Evolutionary conservation across 2,113 vertebrate genomes (phyloP).

Genomic region (Oostethus manadensis): DNA sequence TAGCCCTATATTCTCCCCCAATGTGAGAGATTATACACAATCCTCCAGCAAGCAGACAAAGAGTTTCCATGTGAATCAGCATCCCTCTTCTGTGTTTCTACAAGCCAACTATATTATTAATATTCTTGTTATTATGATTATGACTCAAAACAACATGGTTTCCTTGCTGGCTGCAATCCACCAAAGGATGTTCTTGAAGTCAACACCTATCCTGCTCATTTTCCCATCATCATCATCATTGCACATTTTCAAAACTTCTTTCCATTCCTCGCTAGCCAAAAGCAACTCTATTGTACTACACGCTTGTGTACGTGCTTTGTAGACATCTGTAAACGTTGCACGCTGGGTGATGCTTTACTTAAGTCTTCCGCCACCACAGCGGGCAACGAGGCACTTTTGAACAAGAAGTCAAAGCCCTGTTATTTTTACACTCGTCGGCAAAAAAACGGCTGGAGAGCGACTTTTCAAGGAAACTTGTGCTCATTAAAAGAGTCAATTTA

Average conservation of each 20-base stretch:
- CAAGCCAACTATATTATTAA: not conserved
- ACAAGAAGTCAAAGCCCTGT: not conserved
- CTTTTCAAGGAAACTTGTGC: constrained; percentile 44
- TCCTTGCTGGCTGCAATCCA: constrained; percentile 17
- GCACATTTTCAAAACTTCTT: constrained; percentile 1
- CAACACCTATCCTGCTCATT: constrained; percentile 57
- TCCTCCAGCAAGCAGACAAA: not conserved
- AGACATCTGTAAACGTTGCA: no score
- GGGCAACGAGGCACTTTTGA: no score
- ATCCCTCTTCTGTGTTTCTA: no score
- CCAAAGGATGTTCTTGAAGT: constrained; percentile 50
- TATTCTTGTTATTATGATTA: not conserved
- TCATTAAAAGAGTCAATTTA: constrained; percentile 15
- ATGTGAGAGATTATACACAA: not conserved
- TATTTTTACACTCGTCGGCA: not conserved
- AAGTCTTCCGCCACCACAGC: no score
- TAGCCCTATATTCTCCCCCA: not conserved
- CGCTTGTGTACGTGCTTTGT: not conserved
- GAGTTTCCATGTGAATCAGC: no score
- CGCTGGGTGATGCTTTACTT: no score
- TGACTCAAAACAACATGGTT: constrained; percentile 22
- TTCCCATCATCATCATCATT: constrained; percentile 42
- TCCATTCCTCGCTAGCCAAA: not conserved
- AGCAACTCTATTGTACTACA: not conserved
- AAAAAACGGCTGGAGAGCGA: not conserved